These are phyloP conservation scores for Notolabrus celidotus DNA, from an alignment of 2,797 vertebrate genomes.

Conservation along the genomic window DNA sequence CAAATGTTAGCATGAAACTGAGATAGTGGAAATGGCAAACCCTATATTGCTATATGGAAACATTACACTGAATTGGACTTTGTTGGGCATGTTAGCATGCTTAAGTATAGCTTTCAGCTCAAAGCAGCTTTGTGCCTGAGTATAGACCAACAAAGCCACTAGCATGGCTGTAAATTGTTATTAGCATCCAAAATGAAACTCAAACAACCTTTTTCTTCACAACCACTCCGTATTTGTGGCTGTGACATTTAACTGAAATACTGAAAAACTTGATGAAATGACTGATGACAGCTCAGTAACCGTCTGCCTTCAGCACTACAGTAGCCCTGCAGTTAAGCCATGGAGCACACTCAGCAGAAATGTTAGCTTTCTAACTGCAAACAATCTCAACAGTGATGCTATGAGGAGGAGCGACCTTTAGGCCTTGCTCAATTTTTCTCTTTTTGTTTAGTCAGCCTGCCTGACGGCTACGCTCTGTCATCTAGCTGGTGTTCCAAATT, in stretches of 20 bases:
- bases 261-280: constrained; percentile 24
- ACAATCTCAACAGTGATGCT: constrained; percentile 41
- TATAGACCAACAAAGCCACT: background rate
- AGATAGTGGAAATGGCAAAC: background rate
- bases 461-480: constrained; percentile 71
- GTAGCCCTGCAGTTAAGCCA: constrained; percentile 45
- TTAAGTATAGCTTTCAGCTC: background rate
- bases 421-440: constrained; percentile 70
- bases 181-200: background rate
- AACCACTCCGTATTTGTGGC: background rate
- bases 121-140: background rate
- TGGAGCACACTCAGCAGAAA: constrained; percentile 42
- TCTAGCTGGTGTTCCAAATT: constrained; percentile 61
- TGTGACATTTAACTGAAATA: background rate
- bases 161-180: background rate
- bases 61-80: too few relatives aligned
- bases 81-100: background rate
- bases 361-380: constrained; percentile 32
- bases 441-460: constrained; percentile 78
- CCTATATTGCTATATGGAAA: background rate
- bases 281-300: constrained; percentile 20
- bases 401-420: constrained; percentile 51
- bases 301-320: constrained; percentile 31
- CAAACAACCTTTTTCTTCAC: background rate
- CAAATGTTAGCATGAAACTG: background rate